Evolutionary conservation across 1,140 invertebrate species (phyloP).

Genomic region (Daktulosphaira vitifoliae): DNA sequence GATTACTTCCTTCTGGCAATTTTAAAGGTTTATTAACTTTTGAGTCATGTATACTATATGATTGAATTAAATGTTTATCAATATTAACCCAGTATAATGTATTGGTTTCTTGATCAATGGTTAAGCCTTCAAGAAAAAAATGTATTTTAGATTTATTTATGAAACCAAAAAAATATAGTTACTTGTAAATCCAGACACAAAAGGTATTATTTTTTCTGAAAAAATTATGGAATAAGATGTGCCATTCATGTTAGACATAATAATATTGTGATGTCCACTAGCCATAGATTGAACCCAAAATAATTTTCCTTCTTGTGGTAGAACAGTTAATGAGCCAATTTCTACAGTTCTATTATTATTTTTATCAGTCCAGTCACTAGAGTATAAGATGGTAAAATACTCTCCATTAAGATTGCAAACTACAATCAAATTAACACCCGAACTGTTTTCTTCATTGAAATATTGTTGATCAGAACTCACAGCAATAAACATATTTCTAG

Average conservation of each 20-base stretch:
- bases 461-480: slow-evolving; percentile 50
- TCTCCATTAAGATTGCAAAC: slow-evolving; percentile 65
- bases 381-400: slow-evolving; percentile 48
- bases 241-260: slow-evolving; percentile 25
- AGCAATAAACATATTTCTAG: slow-evolving; percentile 54
- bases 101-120: slow-evolving; percentile 51
- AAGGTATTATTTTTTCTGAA: slow-evolving; percentile 27
- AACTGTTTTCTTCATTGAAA: slow-evolving; percentile 37
- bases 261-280: slow-evolving; percentile 27
- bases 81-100: slow-evolving; percentile 63
- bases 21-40: slow-evolving; percentile 44
- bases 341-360: slow-evolving; percentile 19
- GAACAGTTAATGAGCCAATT: slow-evolving; percentile 49
- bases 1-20: slow-evolving; percentile 39
- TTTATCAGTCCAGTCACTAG: slow-evolving; percentile 24
- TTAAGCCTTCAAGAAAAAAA: slow-evolving; percentile 47
- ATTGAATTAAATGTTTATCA: slow-evolving; percentile 54
- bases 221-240: slow-evolving; percentile 1
- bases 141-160: slow-evolving; percentile 3
- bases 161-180: background rate
- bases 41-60: slow-evolving; percentile 50
- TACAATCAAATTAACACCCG: slow-evolving; percentile 50
- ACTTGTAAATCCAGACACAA: slow-evolving; percentile 19
- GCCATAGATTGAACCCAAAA: slow-evolving; percentile 49
- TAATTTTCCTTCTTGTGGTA: slow-evolving; percentile 53